phyloP scores from a whole-genome alignment of 2,797 vertebrate genomes.

The Pantherophis vulpinus region DNA sequence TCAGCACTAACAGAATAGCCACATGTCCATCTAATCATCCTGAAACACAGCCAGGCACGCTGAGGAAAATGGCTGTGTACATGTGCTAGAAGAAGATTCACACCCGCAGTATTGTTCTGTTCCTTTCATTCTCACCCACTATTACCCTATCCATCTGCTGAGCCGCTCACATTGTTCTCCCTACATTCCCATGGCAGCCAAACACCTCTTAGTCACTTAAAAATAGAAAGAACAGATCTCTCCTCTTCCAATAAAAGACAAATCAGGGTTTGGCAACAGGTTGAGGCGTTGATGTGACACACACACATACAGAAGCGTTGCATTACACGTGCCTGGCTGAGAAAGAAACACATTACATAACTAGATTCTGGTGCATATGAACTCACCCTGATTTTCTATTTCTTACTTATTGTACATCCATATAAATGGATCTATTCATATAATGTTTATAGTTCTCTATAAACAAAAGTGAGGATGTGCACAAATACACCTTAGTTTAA shows the following conservation, averaged over 20 bases:
- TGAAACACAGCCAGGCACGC: background rate
- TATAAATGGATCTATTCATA: background rate
- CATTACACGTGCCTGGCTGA: background rate
- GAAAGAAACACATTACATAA: background rate
- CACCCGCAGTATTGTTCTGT: background rate
- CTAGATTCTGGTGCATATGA: background rate
- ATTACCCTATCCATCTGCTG: conserved; percentile 6
- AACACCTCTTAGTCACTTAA: background rate
- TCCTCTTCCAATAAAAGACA: background rate
- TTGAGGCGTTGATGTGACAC: background rate
- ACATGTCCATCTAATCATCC: background rate
- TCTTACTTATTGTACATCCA: background rate
- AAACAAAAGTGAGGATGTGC: background rate
- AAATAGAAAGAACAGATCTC: conserved; percentile 4
- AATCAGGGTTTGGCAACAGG: background rate
- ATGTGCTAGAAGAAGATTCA: background rate
- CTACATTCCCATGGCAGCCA: conserved; percentile 10
- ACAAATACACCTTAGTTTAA: background rate
- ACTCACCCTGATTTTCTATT: background rate
- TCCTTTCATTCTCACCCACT: background rate
- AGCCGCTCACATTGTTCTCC: background rate
- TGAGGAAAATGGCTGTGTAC: background rate
- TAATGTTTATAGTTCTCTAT: background rate
- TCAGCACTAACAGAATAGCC: background rate
- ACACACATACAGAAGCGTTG: background rate